Evolutionary conservation across 1,140 invertebrate species (phyloP).

Genomic region (Leptinotarsa defecta): DNA sequence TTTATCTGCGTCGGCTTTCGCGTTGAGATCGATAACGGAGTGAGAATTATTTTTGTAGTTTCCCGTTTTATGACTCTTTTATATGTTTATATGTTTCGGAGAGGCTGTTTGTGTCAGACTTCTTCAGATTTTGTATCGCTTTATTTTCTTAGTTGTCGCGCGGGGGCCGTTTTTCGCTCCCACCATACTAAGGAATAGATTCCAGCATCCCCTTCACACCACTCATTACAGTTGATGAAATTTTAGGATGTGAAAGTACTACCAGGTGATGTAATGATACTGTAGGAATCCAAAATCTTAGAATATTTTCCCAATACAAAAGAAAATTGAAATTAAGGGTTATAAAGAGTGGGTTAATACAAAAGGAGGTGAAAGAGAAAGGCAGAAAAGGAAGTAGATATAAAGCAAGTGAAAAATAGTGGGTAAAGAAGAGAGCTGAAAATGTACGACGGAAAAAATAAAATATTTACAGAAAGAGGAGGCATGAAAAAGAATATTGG

Average conservation of each 20-base stretch:
- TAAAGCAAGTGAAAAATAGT: no score
- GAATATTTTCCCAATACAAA: no score
- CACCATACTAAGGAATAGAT: neutral
- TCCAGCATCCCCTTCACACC: neutral
- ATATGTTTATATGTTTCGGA: slow-evolving; percentile 34
- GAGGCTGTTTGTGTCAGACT: slow-evolving; percentile 23
- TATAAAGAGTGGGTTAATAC: no score
- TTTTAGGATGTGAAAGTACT: neutral
- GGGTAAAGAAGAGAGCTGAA: no score
- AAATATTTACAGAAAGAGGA: no score
- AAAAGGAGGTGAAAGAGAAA: no score
- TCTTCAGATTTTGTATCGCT: slow-evolving; percentile 25
- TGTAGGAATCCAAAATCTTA: no score
- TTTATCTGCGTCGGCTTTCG: neutral
- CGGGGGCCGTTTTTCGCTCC: neutral
- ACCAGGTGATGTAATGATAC: no score
- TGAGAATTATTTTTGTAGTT: slow-evolving; percentile 46
- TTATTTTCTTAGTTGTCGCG: slow-evolving; percentile 18
- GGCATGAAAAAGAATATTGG: no score
- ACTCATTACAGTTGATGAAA: neutral
- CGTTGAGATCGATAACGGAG: slow-evolving; percentile 44
- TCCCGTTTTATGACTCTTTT: slow-evolving; percentile 27
- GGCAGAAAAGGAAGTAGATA: no score
- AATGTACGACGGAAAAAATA: no score
- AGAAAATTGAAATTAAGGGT: no score